phyloP scores from a whole-genome alignment of 1,140 invertebrate genomes.

The Amphibalanus amphitrite region DNA sequence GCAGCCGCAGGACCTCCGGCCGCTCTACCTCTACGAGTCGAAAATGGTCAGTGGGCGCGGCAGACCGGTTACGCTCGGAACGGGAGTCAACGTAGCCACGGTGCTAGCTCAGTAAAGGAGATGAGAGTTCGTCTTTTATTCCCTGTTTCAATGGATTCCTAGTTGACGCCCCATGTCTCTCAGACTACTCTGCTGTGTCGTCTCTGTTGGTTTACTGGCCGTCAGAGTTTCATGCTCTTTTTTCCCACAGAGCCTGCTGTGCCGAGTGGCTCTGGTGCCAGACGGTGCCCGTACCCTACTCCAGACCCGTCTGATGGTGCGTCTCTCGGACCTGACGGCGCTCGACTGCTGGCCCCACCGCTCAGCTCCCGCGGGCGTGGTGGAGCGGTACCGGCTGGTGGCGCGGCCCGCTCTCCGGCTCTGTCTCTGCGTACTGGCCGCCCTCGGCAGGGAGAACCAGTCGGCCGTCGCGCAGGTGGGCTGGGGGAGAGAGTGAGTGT shows the following conservation, averaged over 20 bases:
- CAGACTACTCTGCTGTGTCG: too few relatives aligned
- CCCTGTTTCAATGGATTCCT: too few relatives aligned
- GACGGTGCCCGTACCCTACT: background rate
- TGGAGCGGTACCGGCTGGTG: background rate
- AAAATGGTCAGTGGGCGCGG: constrained; percentile 38
- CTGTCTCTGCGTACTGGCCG: background rate
- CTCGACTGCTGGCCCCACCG: background rate
- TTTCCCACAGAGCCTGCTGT: too few relatives aligned
- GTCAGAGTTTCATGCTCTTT: too few relatives aligned
- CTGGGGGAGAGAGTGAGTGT: background rate
- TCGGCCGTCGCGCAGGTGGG: background rate
- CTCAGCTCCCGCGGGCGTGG: background rate
- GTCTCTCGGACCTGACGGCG: background rate
- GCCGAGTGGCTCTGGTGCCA: too few relatives aligned
- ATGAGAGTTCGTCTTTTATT: too few relatives aligned
- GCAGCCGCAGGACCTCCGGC: constrained; percentile 45
- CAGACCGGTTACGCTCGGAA: too few relatives aligned
- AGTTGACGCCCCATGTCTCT: too few relatives aligned
- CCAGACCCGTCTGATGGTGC: background rate
- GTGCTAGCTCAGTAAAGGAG: too few relatives aligned
- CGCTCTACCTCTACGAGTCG: constrained; percentile 68
- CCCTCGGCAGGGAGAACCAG: background rate
- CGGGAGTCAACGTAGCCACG: too few relatives aligned
- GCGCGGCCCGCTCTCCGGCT: background rate
- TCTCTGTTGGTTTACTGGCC: too few relatives aligned